phyloP scores from a whole-genome alignment of 2,797 vertebrate species.

The Tadarida brasiliensis region DNA sequence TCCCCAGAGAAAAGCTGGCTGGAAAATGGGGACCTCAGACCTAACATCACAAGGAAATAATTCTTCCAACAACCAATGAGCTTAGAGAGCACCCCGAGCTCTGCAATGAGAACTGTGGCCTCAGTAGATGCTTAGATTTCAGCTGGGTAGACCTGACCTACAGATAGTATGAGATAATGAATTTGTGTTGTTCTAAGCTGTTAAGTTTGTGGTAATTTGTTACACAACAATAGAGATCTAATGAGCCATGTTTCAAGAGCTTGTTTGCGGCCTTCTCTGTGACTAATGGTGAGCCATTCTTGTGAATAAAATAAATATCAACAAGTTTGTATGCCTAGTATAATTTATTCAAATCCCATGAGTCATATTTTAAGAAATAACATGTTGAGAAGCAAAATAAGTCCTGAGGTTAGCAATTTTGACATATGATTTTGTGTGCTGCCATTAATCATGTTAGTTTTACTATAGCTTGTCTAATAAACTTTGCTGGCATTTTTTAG shows the following conservation, averaged over 20 bases:
- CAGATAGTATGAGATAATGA: slow-evolving; percentile 22
- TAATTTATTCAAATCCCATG: slow-evolving; percentile 3
- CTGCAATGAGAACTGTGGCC: not conserved
- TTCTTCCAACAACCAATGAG: not conserved
- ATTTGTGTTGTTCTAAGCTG: slow-evolving; percentile 15
- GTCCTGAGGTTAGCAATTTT: not conserved
- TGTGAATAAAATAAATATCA: slow-evolving; percentile 37
- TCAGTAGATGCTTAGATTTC: slow-evolving; percentile 12
- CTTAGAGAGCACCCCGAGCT: not conserved
- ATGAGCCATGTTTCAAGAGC: not conserved
- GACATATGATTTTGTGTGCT: not conserved
- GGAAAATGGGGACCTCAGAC: not conserved
- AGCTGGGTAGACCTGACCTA: not conserved
- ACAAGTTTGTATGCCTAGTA: not conserved
- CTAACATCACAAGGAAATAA: not conserved
- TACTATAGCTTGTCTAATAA: not conserved
- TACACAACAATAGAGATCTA: slow-evolving; percentile 51
- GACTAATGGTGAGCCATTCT: slow-evolving; percentile 42
- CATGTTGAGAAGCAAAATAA: not conserved
- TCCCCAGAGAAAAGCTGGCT: not conserved
- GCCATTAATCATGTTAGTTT: not conserved
- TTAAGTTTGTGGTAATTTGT: slow-evolving; percentile 52
- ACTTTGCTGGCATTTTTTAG: slow-evolving; percentile 28
- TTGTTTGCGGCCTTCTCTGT: not conserved
- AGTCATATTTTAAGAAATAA: not conserved